Conservation (phyloP, 2,888 invertebrate genomes). For the Trisateles emortualis region DNA sequence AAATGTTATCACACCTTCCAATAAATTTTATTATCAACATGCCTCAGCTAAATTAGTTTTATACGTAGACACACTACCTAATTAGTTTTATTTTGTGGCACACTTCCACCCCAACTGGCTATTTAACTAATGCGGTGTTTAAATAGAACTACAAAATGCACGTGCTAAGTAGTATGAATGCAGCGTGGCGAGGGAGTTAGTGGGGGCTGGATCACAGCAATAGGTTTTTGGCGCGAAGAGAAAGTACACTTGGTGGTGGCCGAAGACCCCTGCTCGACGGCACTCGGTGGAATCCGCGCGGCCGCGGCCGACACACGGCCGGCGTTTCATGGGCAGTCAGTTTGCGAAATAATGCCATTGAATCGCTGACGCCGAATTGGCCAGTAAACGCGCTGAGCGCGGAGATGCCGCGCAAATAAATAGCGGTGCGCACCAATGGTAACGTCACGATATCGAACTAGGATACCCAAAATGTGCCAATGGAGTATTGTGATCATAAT, state of each 20-base stretch:
- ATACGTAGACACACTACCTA: too few relatives aligned
- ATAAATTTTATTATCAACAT: too few relatives aligned
- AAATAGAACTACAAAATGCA: conserved; percentile 25
- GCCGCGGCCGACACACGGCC: conserved; percentile 82
- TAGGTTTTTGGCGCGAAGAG: conserved; percentile 75
- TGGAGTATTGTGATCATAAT: conserved; percentile 79
- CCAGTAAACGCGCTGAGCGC: conserved; percentile 70
- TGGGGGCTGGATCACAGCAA: conserved; percentile 52
- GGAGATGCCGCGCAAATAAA: conserved; percentile 82
- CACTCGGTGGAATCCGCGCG: conserved; percentile 77
- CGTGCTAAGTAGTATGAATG: conserved; percentile 31
- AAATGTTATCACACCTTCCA: too few relatives aligned
- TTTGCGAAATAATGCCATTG: conserved; percentile 83
- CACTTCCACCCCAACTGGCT: too few relatives aligned
- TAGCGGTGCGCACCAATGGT: conserved; percentile 63
- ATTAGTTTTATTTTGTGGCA: background rate
- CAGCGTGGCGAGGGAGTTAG: conserved; percentile 31
- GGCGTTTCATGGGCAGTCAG: conserved; percentile 65
- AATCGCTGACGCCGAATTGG: conserved; percentile 71
- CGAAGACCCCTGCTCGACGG: conserved; percentile 68
- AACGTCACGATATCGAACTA: conserved; percentile 58
- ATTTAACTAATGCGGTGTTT: background rate
- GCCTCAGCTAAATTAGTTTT: too few relatives aligned
- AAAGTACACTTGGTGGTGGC: conserved; percentile 81
- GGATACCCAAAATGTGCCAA: conserved; percentile 79